Conservation (phyloP, 2,113 vertebrate species). For the Ictalurus furcatus region DNA sequence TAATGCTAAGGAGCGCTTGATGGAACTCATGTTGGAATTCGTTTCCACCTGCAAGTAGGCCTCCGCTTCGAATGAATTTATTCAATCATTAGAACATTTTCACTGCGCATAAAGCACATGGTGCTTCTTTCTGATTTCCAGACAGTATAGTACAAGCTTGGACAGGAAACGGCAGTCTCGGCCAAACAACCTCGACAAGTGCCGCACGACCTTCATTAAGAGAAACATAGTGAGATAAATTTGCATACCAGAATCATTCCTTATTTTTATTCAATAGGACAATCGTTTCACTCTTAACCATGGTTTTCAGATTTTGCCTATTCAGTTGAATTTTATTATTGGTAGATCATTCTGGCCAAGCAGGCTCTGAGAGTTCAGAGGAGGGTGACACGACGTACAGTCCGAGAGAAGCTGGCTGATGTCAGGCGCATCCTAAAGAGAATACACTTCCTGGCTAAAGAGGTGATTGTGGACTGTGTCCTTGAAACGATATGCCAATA, state of each 20-base stretch:
- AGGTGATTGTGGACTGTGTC: constrained; percentile 70
- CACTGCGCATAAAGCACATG: neutral
- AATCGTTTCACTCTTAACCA: neutral
- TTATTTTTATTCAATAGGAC: neutral
- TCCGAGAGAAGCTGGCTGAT: constrained; percentile 76
- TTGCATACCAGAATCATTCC: constrained; percentile 18
- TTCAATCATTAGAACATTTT: neutral
- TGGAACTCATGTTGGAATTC: constrained; percentile 82
- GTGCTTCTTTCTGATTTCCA: constrained; percentile 54
- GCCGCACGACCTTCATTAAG: constrained; percentile 76
- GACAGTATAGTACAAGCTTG: constrained; percentile 77
- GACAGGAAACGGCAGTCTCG: constrained; percentile 77
- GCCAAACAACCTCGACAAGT: constrained; percentile 84
- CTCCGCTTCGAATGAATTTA: neutral
- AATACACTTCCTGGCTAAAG: constrained; percentile 78
- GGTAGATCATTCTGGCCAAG: constrained; percentile 75
- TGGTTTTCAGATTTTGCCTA: neutral
- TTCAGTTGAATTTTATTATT: neutral
- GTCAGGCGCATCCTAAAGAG: constrained; percentile 77
- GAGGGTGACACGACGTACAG: constrained; percentile 67
- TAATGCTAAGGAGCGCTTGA: constrained; percentile 74
- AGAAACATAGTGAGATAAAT: constrained; percentile 77
- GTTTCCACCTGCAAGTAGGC: constrained; percentile 87
- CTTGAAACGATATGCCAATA: neutral
- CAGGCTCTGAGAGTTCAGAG: constrained; percentile 73